Evolutionary conservation across 2,888 invertebrate genomes (phyloP), one percentile per base, ranked within the genome.

Genomic region (Leptinotarsa rubiginosa): DNA sequence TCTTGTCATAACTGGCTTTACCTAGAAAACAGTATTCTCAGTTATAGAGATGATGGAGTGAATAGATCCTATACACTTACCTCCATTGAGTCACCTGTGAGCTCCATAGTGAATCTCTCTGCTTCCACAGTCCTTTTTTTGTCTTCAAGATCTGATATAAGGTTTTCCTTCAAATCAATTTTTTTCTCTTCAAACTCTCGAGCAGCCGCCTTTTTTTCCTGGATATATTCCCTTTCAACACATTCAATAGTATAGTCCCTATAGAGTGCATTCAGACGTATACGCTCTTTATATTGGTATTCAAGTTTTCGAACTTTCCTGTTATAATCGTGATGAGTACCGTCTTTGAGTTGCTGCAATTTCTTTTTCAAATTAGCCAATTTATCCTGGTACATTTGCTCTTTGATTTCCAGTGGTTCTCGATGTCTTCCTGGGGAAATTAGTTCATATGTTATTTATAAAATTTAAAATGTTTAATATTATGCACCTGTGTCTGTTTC

Each of bases 161-260:
- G 88, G 87, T 94, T 97, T 87, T 97, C 97, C 82, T 94, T 92
- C 20, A 98, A 88, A 86, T 98, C 98, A 79, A 95, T 91, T 87
- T 97, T 97, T 87, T 97, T 97, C 84, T 98, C 97, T 84, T 98
- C 97, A 89, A 96, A 97, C 85, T 98, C 98, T 86, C 96, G 95
- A 0, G 92, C 93, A 0, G 97, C 95, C 13, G 95, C 93, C 85
- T 95, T 95, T 85, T 96, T 96, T 85, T 98, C 98, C 52, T 93
- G 91, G 78, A 94, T 90, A 84, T 95, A 97, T 83, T 98, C 97
- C 74, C 93, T 91, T 82, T 98, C 97, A 0, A 96, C 94, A 81
- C 95, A 93, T 78, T 97, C 96, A 62, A 93, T 91, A 89, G 97
- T 90, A 84, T 95, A 94, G 78, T 96, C 95, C 79, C 93, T 80